These are phyloP conservation scores for Sepioteuthis lessoniana DNA, from an alignment of 2,888 invertebrate genomes.

Conservation along the genomic window DNA sequence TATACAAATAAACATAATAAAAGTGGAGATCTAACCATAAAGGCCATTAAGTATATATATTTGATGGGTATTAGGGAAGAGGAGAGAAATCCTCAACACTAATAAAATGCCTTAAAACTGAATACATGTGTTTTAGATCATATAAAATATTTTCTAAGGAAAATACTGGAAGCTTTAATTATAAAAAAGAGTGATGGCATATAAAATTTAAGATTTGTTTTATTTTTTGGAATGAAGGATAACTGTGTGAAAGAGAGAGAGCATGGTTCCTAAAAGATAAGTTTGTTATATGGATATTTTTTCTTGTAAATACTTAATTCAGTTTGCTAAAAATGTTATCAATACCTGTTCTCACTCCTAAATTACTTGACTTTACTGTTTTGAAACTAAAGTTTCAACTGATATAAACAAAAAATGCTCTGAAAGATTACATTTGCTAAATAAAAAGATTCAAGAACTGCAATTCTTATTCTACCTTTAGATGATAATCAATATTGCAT, in stretches of 20 bases:
- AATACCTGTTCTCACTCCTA: too few relatives aligned
- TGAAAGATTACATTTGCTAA: too few relatives aligned
- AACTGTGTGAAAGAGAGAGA: not conserved
- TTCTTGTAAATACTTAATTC: too few relatives aligned
- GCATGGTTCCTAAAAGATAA: not conserved
- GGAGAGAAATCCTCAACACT: not conserved
- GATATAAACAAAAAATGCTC: too few relatives aligned
- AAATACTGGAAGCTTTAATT: not conserved
- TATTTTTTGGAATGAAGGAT: not conserved
- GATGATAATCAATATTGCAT: too few relatives aligned
- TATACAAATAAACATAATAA: conserved; percentile 33
- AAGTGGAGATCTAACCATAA: not conserved
- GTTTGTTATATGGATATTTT: not conserved
- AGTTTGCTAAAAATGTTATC: too few relatives aligned
- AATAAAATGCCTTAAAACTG: not conserved
- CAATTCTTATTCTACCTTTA: too few relatives aligned
- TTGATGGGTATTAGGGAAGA: not conserved
- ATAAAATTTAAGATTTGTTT: too few relatives aligned
- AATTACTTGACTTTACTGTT: too few relatives aligned
- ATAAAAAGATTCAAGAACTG: too few relatives aligned
- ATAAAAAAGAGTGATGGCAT: too few relatives aligned
- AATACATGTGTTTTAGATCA: conserved; percentile 33
- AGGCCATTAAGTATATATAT: not conserved
- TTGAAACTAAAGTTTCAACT: too few relatives aligned
- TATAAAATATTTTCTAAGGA: not conserved